Evolutionary conservation across 2,888 invertebrate genomes (phyloP).

Genomic region (Chironomus riparius): DNA sequence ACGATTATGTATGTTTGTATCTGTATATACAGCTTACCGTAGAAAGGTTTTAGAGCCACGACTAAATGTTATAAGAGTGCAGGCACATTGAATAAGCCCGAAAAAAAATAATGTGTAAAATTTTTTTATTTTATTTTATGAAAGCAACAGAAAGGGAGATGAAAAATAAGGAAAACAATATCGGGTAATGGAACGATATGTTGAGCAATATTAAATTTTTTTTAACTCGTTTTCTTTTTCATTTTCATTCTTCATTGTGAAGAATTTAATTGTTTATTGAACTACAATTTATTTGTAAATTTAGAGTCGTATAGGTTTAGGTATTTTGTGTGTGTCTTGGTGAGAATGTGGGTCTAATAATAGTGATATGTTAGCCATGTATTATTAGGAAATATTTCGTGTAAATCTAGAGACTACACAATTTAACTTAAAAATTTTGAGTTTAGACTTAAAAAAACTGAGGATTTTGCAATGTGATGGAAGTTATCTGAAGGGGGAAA

Average conservation of each 20-base stretch:
- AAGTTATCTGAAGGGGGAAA: no score
- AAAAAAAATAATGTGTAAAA: background rate
- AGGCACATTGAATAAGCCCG: background rate
- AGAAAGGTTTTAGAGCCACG: background rate
- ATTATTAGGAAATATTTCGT: no score
- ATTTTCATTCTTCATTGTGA: background rate
- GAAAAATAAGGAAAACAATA: slow-evolving; percentile 5
- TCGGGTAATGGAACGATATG: slow-evolving; percentile 7
- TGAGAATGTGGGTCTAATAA: no score
- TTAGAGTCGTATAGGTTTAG: no score
- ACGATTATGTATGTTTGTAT: background rate
- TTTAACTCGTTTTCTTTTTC: background rate
- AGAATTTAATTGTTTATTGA: background rate
- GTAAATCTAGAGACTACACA: no score
- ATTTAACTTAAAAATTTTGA: no score
- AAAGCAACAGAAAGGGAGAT: background rate
- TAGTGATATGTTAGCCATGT: no score
- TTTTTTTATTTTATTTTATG: no score
- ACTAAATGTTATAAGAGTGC: background rate
- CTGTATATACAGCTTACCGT: background rate
- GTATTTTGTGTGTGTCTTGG: no score
- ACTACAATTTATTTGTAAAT: no score
- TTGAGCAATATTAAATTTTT: background rate
- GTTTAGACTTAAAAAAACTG: no score
- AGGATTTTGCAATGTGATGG: no score